Conservation (phyloP, 2,113 vertebrate genomes). For the Catharus minimus region DNA sequence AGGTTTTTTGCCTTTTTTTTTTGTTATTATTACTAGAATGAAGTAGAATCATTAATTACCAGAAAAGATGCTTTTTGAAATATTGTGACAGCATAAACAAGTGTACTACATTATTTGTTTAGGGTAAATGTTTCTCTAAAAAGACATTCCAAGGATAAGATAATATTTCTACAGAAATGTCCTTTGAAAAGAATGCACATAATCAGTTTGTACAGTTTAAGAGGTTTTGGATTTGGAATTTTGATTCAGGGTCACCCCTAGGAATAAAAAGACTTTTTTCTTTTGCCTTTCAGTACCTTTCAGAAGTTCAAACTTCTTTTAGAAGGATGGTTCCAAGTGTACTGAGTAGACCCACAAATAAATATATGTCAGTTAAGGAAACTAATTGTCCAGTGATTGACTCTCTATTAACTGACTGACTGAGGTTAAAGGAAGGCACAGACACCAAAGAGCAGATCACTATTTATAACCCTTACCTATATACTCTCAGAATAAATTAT, state of each 20-base stretch:
- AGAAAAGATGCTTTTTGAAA: not conserved
- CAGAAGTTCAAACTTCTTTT: not conserved
- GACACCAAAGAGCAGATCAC: not conserved
- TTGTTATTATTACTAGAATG: not conserved
- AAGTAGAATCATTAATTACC: not conserved
- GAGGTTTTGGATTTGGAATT: not conserved
- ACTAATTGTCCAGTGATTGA: not conserved
- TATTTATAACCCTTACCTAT: not conserved
- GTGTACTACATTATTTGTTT: not conserved
- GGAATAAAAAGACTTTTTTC: not conserved
- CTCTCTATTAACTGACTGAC: not conserved
- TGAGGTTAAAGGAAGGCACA: not conserved
- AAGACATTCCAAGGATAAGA: not conserved
- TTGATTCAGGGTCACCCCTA: not conserved
- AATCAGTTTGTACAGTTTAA: not conserved
- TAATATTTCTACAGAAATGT: not conserved
- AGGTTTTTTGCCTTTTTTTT: not conserved
- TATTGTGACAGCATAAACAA: not conserved
- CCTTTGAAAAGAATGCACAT: not conserved
- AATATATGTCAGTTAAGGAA: not conserved
- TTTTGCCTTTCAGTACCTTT: not conserved
- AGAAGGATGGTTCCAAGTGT: not conserved
- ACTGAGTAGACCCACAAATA: not conserved
- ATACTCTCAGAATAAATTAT: not conserved
- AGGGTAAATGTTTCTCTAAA: not conserved